Evolutionary conservation across 2,888 invertebrate genomes (phyloP), one percentile per base, ranked within the genome.

Genomic region (Ochropleura leucogaster): DNA sequence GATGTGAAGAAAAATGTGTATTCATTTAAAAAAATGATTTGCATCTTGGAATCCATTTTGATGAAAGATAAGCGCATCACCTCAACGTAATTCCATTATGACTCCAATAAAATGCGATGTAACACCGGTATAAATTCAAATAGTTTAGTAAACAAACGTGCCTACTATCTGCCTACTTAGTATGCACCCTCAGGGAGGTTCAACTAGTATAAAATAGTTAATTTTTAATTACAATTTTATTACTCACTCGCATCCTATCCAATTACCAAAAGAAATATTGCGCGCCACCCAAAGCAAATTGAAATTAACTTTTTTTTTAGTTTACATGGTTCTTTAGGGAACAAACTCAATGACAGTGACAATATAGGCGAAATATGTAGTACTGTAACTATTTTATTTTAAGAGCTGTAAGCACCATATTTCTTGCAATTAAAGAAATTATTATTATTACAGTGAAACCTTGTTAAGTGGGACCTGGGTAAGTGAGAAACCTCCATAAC

Each of bases 221-320:
- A 96, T 95, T 96, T 96, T 96, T 96, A 96, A 96, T 96, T 95
- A 96, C 95, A 94, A 91, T 96, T 96, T 96, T 96, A 96, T 95
- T 95, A 96, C 95, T 89, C 89, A 90, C 89, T 89, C 92, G 90
- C 95, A 92, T 94, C 95, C 95, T 93, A 95, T 94, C 95, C 95
- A 95, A 95, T 96, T 96, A 95, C 92, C 86, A 84, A 92, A 94
- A 94, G 93, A 95, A 93, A 95, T 94, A 94, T 94, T 92, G 89
- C 88, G 89, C 85, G 85, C 72, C 86, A 81, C 87, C 86, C 84
- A 88, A 88, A 87, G 88, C 87, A 88, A 92, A 93, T 92, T 92
- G 91, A 91, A 91, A 88, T 88, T 86, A 87, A 89, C 60, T 68
- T 72, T 78, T 83, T n/a, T 82, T 71, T 69, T 72, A 42, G 42